Evolutionary conservation across 1,140 invertebrate genomes (phyloP).

Genomic region (Drosophila seguyi): DNA sequence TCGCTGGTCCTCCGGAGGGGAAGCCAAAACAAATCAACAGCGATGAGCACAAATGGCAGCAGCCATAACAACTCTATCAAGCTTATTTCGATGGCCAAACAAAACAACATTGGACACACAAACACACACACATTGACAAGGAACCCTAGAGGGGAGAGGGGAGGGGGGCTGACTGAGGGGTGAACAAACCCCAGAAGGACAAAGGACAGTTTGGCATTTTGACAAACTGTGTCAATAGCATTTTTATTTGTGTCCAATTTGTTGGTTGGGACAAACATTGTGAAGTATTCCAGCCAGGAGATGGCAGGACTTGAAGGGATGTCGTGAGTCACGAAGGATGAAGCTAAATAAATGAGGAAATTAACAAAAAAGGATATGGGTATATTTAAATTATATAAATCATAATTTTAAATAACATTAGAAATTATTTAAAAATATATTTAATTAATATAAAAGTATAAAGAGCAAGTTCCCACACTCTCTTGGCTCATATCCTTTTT

Average conservation of each 20-base stretch:
- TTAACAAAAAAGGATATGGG: rapidly evolving
- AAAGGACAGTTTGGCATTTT: slow-evolving; percentile 65
- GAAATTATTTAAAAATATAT: background rate
- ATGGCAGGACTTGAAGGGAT: slow-evolving; percentile 1
- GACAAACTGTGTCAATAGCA: slow-evolving; percentile 84
- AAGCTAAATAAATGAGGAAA: background rate
- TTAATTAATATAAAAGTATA: background rate
- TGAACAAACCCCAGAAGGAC: slow-evolving; percentile 35
- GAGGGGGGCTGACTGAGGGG: too few relatives aligned
- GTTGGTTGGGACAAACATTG: slow-evolving; percentile 62
- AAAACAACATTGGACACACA: slow-evolving; percentile 39
- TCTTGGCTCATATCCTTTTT: too few relatives aligned
- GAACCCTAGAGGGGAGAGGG: background rate
- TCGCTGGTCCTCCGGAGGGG: slow-evolving; percentile 22
- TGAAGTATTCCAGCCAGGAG: slow-evolving; percentile 1
- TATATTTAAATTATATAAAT: background rate
- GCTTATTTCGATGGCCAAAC: slow-evolving; percentile 80
- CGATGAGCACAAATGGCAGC: slow-evolving; percentile 78
- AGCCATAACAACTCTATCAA: slow-evolving; percentile 82
- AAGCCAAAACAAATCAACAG: slow-evolving; percentile 78
- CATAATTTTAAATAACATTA: background rate
- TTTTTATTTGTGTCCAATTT: slow-evolving; percentile 85
- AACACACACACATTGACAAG: slow-evolving; percentile 7
- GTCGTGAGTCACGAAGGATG: slow-evolving; percentile 24
- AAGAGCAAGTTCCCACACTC: too few relatives aligned